Conservation (phyloP, 2,888 invertebrate genomes). For the Nemotelus nigrinus region DNA sequence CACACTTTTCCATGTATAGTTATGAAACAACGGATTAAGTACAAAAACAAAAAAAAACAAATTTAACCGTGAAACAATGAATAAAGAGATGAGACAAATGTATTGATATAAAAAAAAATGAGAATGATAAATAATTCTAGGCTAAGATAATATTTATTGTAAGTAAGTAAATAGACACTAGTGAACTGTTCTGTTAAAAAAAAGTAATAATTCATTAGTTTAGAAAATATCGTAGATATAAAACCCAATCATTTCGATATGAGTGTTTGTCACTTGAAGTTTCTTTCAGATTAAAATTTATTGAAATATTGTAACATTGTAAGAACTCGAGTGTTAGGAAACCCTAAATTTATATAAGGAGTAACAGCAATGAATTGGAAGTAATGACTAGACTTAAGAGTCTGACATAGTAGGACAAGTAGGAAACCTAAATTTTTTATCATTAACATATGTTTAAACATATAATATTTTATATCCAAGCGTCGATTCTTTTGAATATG, state of each 20-base stretch:
- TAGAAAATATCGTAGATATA: constrained; percentile 1
- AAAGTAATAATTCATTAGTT: neutral
- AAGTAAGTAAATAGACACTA: constrained; percentile 3
- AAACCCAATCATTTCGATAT: constrained; percentile 6
- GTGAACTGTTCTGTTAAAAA: constrained; percentile 6
- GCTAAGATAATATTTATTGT: neutral
- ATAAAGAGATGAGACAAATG: constrained; percentile 2
- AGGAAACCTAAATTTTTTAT: neutral
- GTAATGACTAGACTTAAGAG: neutral
- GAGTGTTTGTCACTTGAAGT: neutral
- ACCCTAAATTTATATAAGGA: neutral
- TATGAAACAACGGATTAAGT: constrained; percentile 12
- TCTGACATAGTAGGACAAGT: neutral
- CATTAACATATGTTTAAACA: neutral
- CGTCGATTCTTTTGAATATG: too few species aligned
- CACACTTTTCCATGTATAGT: too few species aligned
- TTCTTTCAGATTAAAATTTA: neutral
- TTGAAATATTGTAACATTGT: neutral
- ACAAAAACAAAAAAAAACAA: constrained; percentile 32
- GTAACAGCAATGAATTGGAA: neutral
- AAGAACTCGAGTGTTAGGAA: neutral
- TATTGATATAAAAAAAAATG: neutral
- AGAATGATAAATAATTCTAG: neutral
- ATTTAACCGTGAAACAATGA: neutral
- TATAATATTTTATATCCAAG: too few species aligned